Evolutionary conservation across 2,113 vertebrate genomes (phyloP), one percentile per base, ranked within the genome.

Genomic region (Sturnus vulgaris): DNA sequence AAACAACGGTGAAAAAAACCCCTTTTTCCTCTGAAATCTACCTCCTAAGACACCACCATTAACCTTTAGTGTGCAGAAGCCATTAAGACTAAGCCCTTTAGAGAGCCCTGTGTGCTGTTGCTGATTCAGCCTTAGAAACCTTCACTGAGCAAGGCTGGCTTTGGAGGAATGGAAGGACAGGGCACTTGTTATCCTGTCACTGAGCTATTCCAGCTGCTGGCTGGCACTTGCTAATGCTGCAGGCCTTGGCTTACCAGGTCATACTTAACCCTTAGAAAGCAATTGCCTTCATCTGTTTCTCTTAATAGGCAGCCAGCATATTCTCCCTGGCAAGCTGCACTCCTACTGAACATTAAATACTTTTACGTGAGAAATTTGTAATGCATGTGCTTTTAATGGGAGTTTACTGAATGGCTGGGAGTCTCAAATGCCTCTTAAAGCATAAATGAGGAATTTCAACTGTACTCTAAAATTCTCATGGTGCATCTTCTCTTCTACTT

Each of bases 341-440:
- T 90, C 56, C 42, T 78, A 28, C 9, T 60, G 65, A 97, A 77
- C 15, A 12, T 84, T 86, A 63, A 96, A 92, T 85, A 82, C 39
- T 69, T 88, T 42, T 52, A 73, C 1, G 1, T 80, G 70, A 93
- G 73, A 68, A 86, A 69, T 65, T 69, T 81, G 33, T 82, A 86
- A 55, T 27, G 72, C 53, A 30, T 52, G 86, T 77, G 27, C 68
- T 87, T 59, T 95, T 93, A 95, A 57, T 66, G 82, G 93, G 64
- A 76, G 30, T 46, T 95, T 75, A 85, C 49, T 76, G 64, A 91
- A 80, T 93, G 75, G 84, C 30, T 93, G 84, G 42, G 80, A 97
- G 95, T 96, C 93, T 95, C 96, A 92, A 94, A 75, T 91, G 91
- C 7, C 30, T 94, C 72, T 94, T 83, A 91, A 93, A 96, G 92